Evolutionary conservation across 1,140 invertebrate species (phyloP), one percentile per base, ranked within the genome.

Genomic region (Adoxophyes honmai): DNA sequence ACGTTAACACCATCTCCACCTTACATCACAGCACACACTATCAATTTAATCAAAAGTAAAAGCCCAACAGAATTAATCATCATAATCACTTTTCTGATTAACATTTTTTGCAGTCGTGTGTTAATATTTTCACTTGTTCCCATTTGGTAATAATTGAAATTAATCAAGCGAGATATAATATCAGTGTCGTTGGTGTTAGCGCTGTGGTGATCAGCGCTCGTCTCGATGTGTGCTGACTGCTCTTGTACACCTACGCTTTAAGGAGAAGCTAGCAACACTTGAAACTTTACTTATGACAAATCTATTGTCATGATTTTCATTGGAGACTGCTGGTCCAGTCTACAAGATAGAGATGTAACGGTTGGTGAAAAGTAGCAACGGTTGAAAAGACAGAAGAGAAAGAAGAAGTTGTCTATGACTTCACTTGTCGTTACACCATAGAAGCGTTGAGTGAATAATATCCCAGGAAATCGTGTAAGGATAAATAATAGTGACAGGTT

Each of bases 151-250:
- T 48, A 48, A 28, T 48, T 11, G 11, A 33, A 48, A 48, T 48
- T 48, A 48, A 48, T 48, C 42, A 48, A 28, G 21, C 42, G 6
- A 48, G 42, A 48, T 48, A 48, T 48, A n/a, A 48, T 48, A 48
- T 48, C 42, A 48, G 42, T 48, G 42, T 21, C 42, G 21, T 21
- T 11, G 5, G 6, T 48, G 42, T 48, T 16, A 21, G 42, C 21
- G 16, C n/a, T 21, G 21, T 48, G 42, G 11, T 18, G 42, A 10
- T 44, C 39, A 44, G 21, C 28, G 42, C 28, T 48, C 42, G 21
- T 48, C 16, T 21, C 0, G 21, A 48, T 48, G 21, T 48, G 21
- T 10, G 42, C 11, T 48, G 42, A 28, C n/a, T 14, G 14, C 16
- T 44, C n/a, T 48, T 18, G 0, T 42, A 44, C 39, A 48, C 42